Evolutionary conservation across 1,140 invertebrate genomes (phyloP), one percentile per base, ranked within the genome.

Genomic region (Drosophila leontia): DNA sequence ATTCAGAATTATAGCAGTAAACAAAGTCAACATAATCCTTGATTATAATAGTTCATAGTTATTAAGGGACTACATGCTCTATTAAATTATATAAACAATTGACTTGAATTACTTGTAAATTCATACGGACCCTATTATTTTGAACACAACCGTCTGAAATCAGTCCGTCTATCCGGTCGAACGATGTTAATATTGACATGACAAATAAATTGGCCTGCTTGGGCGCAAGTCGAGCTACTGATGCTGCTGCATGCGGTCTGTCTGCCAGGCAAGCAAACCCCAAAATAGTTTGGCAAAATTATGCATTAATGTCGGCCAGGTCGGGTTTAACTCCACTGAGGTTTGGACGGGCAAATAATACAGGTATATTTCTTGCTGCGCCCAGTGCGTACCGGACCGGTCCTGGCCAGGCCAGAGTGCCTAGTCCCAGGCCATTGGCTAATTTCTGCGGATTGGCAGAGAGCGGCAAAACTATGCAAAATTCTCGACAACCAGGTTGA

Each of bases 241-340:
- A 29, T 59, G 71, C 41, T 69, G 56, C 55, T 39, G 65, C 67
- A 55, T 70, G 51, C 53, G 69, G 82, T 80, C 70, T 70, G 78
- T 51, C 80, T 78, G 69, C 61, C 74, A 81, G 84, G 84, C 85
- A 79, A 85, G 90, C 85, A 90, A 88, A 90, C 85, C 85, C 79
- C 85, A 90, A 90, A 90, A 88, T 88, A 88, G 85, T 90, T 90
- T 88, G 85, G 85, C 85, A 88, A 88, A 90, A 88, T 88, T 88
- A 88, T 88, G 85, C 85, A 90, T 88, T 88, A 91, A 88, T 90
- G 78, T 88, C 81, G 76, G 75, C 78, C 62, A 62, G 80, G 47
- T 37, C 29, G 44, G 42, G 12, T 44, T 47, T 41, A 53, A 63
- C 42, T 45, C 63, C 53, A 32, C 51, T 26, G 53, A 51, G 45